Base-by-base conservation (phyloP, 1,140 invertebrate species). In the Pomacea maculata region DNA sequence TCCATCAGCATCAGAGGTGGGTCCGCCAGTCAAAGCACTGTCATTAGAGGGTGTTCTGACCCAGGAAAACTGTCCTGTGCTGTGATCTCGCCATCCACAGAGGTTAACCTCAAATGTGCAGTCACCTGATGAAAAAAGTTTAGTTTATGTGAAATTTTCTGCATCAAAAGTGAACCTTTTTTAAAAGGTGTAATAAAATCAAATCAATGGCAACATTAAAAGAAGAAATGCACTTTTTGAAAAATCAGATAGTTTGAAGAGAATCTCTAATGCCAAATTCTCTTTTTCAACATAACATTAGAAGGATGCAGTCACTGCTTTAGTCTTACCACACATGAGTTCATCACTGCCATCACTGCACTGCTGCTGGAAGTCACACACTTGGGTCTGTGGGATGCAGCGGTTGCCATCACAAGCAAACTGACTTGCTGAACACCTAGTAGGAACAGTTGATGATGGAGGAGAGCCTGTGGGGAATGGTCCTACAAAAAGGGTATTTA, bases 361-460 rank as follows among this genome's bases (percentile, higher is more conserved):
- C 85, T 94, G 93, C 5, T 88, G 88, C 86, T 95, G 94, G 86
- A 96, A 96, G 89, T 96, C 94, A 85, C 95, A 96, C 10, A 87
- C 79, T 57, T 83, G 82, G 6, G 64, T 61, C 10, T 79, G 67
- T 9, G 81, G 78, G 34, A 89, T 86, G 84, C 89, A 90, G 34
- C 82, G 79, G 34, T 72, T 80, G 29, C 72, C 78, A 52, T 77
- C 75, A 81, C 89, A 90, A 70, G 85, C 77, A 67, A 83, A 81
- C 68, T 83, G 65, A 19, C 12, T 57, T n/a, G 77, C 67, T 17
- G 65, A 17, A 54, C 77, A 78, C 2, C 64, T 52, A 54, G 54
- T 57, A 34, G 63, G 12, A 10, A 67, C 70, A 54, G 77, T 78
- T 34, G 77, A 21, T 45, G 77, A 65, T 6, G 77, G 77, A 11